phyloP scores from a whole-genome alignment of 2,113 vertebrate species.

The Podarcis muralis region DNA sequence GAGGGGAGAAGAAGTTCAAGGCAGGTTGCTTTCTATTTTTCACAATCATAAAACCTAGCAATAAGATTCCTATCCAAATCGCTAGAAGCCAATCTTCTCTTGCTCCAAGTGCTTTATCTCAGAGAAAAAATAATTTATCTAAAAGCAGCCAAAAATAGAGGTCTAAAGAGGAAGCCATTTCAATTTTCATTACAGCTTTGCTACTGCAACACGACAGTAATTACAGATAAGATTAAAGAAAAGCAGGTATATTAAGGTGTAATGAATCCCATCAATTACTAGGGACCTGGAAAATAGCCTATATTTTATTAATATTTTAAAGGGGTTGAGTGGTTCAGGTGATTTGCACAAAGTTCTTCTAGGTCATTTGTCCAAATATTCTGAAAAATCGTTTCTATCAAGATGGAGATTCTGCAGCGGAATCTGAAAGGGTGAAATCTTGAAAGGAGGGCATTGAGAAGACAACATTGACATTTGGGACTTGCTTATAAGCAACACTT shows the following conservation, averaged over 20 bases:
- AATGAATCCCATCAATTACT: slow-evolving; percentile 72
- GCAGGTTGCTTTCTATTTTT: not conserved
- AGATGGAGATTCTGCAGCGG: slow-evolving; percentile 32
- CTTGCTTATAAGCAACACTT: not conserved
- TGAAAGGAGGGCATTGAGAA: not conserved
- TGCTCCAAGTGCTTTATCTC: slow-evolving; percentile 48
- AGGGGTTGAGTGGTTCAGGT: slow-evolving; percentile 56
- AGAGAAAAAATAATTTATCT: slow-evolving; percentile 53
- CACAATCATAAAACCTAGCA: slow-evolving; percentile 43
- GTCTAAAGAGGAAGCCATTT: slow-evolving; percentile 64
- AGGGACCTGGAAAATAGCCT: slow-evolving; percentile 57
- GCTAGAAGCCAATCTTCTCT: slow-evolving; percentile 46
- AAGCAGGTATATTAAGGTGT: slow-evolving; percentile 65
- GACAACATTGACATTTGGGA: not conserved
- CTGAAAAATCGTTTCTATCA: slow-evolving; percentile 30
- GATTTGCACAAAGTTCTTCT: slow-evolving; percentile 34
- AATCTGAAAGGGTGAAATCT: not conserved
- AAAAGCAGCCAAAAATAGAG: slow-evolving; percentile 57
- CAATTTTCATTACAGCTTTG: slow-evolving; percentile 67
- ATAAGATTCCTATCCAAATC: slow-evolving; percentile 12
- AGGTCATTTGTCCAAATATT: slow-evolving; percentile 59
- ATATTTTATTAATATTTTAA: slow-evolving; percentile 65
- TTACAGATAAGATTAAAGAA: slow-evolving; percentile 64
- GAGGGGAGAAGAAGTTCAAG: not conserved
- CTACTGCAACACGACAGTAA: slow-evolving; percentile 52